Base-by-base conservation (phyloP, 2,888 invertebrate species). In the Ypsolopha scabrella region DNA sequence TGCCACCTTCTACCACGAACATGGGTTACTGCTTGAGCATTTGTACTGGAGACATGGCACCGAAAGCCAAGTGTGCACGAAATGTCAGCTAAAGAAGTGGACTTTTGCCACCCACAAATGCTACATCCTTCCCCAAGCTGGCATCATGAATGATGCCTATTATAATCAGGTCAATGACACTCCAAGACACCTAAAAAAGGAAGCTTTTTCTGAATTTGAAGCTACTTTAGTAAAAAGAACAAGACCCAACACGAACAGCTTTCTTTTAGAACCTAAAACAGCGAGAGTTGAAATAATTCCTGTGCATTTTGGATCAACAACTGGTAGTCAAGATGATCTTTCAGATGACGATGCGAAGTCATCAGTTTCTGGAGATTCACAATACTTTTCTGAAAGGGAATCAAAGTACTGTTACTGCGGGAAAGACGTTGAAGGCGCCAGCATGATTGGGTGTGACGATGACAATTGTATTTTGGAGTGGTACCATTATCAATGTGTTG, bases 41-140 rank as follows among this genome's bases (percentile, higher is more conserved):
- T 57, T 82, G 33, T 81, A 71, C 56, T 80, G 79, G 79, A 64
- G 72, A 6, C 80, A 81, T 53, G 80, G 79, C 6, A 80, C 78
- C 0, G 77, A 80, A 55, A 79, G 77, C 50, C 46, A 55, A 7
- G 60, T 56, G 57, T 82, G 80, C 57, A 61, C 60, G 7, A 53
- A 58, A 44, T 80, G 81, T 34, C 58, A 61, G 0, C 38, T 77
- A 39, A 74, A 67, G 54, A 64, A 64, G 7, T 82, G 80, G 80
- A 53, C 43, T 1, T 76, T 65, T 54, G 78, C 80, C 1, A 61
- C 60, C 6, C 80, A 80, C 59, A 52, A 67, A 10, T 82, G 80
- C 55, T 57, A 72, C 60, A 66, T 75, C 1, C 59, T 80, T 7
- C 80, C 80, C 0, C 71, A 24, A 24, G 24, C 24, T 24, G 24